A percentile compares a stretch with the other conserved stretches of the same genome.
phyloP scores from a whole-genome alignment of 2,888 invertebrate species.

The Yponomeuta sedellus region DNA sequence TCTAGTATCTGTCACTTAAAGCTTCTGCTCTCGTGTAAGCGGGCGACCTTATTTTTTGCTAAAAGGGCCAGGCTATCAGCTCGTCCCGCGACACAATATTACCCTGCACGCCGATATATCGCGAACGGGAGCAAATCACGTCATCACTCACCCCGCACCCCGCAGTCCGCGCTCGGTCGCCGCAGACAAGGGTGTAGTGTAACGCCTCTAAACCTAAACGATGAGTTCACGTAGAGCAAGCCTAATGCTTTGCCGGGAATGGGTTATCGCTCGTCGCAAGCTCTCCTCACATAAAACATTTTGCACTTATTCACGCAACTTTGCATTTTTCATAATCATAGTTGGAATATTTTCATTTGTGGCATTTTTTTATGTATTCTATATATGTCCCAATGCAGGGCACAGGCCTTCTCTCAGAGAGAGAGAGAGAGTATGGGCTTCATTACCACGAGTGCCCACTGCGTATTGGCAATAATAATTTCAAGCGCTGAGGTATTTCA shows the following conservation, averaged over 20 bases:
- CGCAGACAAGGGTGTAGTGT: constrained; percentile 12
- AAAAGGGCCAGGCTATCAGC: constrained; percentile 66
- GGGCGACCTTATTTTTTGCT: constrained; percentile 72
- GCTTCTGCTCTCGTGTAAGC: constrained; percentile 69
- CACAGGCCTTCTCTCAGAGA: too few species aligned
- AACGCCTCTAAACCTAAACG: constrained; percentile 30
- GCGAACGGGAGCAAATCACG: constrained; percentile 52
- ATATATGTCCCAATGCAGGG: too few species aligned
- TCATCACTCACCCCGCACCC: constrained; percentile 56
- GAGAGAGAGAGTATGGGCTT: too few species aligned
- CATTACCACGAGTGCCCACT: too few species aligned
- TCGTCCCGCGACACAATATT: constrained; percentile 62
- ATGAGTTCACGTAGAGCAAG: constrained; percentile 43
- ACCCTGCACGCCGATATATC: constrained; percentile 65
- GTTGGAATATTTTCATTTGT: too few species aligned
- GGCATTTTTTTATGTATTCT: too few species aligned
- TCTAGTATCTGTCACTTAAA: constrained; percentile 74
- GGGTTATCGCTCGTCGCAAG: constrained; percentile 23
- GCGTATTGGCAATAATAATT: too few species aligned
- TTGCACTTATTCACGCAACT: constrained; percentile 10
- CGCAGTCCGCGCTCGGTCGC: constrained; percentile 18
- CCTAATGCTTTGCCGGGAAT: constrained; percentile 42
- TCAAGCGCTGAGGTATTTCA: too few species aligned
- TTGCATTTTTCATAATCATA: background rate
- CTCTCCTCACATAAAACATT: constrained; percentile 27